Evolutionary conservation across 2,888 invertebrate species (phyloP).

Genomic region (Nycteola revayana): DNA sequence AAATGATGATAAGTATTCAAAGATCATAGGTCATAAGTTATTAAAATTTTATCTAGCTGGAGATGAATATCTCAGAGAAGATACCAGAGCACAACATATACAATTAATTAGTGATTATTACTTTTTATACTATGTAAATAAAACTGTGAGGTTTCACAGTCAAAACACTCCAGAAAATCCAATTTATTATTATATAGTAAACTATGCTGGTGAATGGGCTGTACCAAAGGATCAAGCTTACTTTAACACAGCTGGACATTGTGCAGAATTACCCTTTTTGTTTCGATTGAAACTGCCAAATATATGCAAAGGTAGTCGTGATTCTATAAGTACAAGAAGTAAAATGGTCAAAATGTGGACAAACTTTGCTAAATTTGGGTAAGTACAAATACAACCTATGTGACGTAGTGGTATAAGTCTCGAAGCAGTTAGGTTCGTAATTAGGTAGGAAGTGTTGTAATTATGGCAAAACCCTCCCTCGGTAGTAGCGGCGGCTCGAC

Average conservation of each 20-base stretch:
- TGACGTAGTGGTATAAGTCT: too few relatives aligned
- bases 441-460: too few relatives aligned
- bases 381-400: too few relatives aligned
- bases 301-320: constrained; percentile 56
- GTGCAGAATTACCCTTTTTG: constrained; percentile 63
- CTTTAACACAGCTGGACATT: constrained; percentile 60
- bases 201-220: constrained; percentile 61
- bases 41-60: constrained; percentile 64
- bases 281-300: constrained; percentile 51
- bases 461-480: too few relatives aligned
- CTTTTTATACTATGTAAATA: constrained; percentile 65
- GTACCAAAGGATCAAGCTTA: constrained; percentile 48
- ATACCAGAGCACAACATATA: constrained; percentile 59
- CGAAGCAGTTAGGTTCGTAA: too few relatives aligned
- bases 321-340: constrained; percentile 56
- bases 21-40: constrained; percentile 57
- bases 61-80: constrained; percentile 49
- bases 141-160: constrained; percentile 59
- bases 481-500: too few relatives aligned
- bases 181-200: constrained; percentile 66
- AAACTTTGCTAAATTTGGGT: constrained; percentile 77
- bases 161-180: constrained; percentile 53
- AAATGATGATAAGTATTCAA: constrained; percentile 42
- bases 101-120: constrained; percentile 68
- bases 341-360: constrained; percentile 74